phyloP scores from a whole-genome alignment of 2,113 vertebrate species.

The Dasyprocta punctata region DNA sequence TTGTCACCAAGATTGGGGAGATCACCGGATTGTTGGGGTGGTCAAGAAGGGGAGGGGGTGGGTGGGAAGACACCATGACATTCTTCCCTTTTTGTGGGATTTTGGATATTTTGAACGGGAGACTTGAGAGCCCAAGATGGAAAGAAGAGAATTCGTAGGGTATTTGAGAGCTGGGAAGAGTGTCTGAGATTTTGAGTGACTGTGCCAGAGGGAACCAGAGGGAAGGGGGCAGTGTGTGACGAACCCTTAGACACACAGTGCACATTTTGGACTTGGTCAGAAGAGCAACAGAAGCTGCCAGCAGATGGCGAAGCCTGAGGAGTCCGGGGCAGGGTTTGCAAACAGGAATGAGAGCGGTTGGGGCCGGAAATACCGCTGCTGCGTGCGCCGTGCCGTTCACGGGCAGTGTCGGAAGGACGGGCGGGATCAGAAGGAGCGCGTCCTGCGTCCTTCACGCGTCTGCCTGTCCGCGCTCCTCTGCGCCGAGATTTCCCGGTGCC shows the following conservation, averaged over 20 bases:
- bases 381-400: fast-evolving
- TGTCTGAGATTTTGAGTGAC: neutral
- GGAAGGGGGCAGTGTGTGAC: no score
- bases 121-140: no score
- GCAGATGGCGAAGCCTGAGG: neutral
- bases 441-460: no score
- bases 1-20: neutral
- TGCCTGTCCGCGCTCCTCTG: neutral
- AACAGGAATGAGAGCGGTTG: neutral
- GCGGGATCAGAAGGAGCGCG: neutral
- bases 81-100: no score
- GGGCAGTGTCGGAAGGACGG: neutral
- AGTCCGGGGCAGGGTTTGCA: neutral
- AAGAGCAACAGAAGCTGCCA: neutral
- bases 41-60: neutral
- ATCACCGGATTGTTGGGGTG: neutral
- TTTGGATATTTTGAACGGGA: neutral
- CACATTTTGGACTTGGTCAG: neutral
- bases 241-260: neutral
- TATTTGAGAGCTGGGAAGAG: neutral
- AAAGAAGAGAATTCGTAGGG: neutral
- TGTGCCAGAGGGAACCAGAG: neutral
- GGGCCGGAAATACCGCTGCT: neutral
- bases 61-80: fast-evolving
- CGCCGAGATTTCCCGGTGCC: neutral